Evolutionary conservation across 1,140 invertebrate genomes (phyloP), one percentile per base, ranked within the genome.

Genomic region (Mactra quadrangularis): DNA sequence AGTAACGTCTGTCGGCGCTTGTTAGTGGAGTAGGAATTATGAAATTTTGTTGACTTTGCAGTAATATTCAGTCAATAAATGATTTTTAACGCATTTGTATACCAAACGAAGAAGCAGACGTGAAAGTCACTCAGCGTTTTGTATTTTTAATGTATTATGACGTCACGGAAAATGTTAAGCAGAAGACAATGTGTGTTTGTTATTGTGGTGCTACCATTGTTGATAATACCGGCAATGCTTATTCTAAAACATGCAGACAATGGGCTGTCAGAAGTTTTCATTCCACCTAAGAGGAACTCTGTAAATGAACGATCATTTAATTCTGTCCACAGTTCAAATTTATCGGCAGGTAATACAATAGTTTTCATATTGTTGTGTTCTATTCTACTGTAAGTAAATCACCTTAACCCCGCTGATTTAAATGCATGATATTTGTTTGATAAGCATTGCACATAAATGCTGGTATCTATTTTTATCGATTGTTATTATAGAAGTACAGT

Each of bases 131-230:
- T n/a, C n/a, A n/a, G n/a, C n/a, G n/a, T n/a, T n/a, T n/a, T n/a
- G n/a, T n/a, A n/a, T n/a, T 41, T 41, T 53, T 27, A 38, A 17
- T 6, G 22, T 59, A 64, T 13, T 55, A 78, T 78, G 76, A 9
- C 41, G 13, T 45, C 45, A 7, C 57, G 55, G 25, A 81, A 27
- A 60, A 81, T 81, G 77, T 31, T 81, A 35, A 70, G 77, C 38
- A 52, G 66, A 45, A 27, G 66, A 45, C 77, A 71, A 47, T 81
- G 77, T 53, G 45, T 81, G 19, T 81, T 81, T 60, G 41, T 81
- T 22, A 71, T 81, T 22, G 77, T 81, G 33, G 77, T 81, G 19
- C 53, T 81, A 27, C 77, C 77, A 15, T 7, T 71, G 50, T 45
- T 81, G 33, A 71, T 81, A 27, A 29, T 81, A 11, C 52, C 77